Evolutionary conservation across 92 coral and sea anemone species (phyloP).

Genomic region (Umimayanthus chanpuru): DNA sequence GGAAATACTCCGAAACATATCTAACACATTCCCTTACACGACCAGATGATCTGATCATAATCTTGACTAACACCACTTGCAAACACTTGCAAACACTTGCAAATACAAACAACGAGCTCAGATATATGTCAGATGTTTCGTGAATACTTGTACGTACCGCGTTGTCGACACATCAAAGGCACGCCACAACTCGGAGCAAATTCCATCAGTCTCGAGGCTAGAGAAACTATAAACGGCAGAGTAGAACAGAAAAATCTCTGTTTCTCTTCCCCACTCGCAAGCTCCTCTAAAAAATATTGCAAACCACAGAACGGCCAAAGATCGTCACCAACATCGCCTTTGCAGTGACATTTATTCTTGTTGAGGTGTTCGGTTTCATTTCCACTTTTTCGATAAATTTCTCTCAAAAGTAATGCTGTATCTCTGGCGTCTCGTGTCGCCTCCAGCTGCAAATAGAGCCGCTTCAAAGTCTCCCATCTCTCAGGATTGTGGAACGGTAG

Average conservation of each 20-base stretch:
- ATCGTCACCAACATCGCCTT: conserved; percentile 18
- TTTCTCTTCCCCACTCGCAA: conserved; percentile 58
- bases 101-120: too few relatives aligned
- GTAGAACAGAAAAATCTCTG: conserved; percentile 49
- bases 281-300: conserved; percentile 63
- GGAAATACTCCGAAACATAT: background rate
- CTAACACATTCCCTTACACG: background rate
- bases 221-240: conserved; percentile 66
- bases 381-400: conserved; percentile 63
- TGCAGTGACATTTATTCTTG: conserved; percentile 2
- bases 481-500: conserved; percentile 59
- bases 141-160: conserved; percentile 50
- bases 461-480: conserved; percentile 67
- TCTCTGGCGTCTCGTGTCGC: conserved; percentile 36
- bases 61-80: too few relatives aligned
- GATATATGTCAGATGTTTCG: background rate
- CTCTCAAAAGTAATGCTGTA: conserved; percentile 45
- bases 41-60: too few relatives aligned
- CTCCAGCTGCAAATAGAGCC: conserved; percentile 58
- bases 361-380: conserved; percentile 43
- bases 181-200: conserved; percentile 61
- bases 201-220: conserved; percentile 66
- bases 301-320: conserved; percentile 76
- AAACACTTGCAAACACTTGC: background rate
- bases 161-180: conserved; percentile 43